Percentiles rank a stretch among this genome's conserved stretches.
Evolutionary conservation across 2,888 invertebrate genomes (phyloP).

Genomic region (Eupithecia subfuscata): DNA sequence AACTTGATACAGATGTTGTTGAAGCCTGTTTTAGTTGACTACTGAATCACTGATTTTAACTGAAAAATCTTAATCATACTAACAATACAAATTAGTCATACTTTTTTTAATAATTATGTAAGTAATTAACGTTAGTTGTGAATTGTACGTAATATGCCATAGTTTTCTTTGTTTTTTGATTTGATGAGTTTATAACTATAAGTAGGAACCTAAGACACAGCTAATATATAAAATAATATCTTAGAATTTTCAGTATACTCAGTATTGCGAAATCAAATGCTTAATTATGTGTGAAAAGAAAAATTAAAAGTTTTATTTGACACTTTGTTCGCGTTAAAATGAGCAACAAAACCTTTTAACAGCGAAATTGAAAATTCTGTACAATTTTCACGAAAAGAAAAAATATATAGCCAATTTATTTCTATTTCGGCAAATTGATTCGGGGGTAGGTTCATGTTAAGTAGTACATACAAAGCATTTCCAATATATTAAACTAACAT

Average conservation of each 20-base stretch:
- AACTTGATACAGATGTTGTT: neutral
- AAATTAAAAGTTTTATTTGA: neutral
- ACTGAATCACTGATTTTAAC: neutral
- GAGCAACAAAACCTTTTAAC: constrained; percentile 9
- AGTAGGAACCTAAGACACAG: neutral
- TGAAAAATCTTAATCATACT: neutral
- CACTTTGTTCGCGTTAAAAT: neutral
- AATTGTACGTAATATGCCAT: neutral
- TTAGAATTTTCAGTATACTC: neutral
- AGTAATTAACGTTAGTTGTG: neutral
- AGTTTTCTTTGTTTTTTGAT: neutral
- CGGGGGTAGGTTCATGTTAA: neutral
- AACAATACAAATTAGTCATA: neutral
- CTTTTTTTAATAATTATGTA: neutral
- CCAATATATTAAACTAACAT: neutral
- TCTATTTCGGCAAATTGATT: constrained; percentile 5
- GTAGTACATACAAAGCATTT: neutral
- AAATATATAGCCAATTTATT: neutral
- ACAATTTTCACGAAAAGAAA: neutral
- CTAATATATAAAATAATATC: neutral
- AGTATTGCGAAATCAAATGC: neutral
- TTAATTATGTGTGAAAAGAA: neutral
- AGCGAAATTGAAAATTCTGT: neutral
- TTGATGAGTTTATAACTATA: neutral
- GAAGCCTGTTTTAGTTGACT: neutral